Evolutionary conservation across 2,113 vertebrate species (phyloP).

Genomic region (Pardalotus punctatus): DNA sequence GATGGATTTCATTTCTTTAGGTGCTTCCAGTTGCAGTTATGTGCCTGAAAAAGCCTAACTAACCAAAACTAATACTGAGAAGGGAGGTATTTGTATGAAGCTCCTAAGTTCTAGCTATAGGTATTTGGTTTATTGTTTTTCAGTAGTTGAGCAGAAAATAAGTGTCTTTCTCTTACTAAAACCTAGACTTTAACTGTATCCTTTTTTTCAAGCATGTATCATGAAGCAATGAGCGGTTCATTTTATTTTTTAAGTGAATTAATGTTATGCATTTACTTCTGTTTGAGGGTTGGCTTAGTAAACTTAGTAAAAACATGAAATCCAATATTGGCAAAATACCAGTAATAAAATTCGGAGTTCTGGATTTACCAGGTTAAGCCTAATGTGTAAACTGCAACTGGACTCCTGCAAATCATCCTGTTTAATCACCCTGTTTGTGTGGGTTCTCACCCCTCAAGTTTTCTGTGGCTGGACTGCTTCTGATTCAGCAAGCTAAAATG

Average conservation of each 20-base stretch:
- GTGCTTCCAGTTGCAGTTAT: not conserved
- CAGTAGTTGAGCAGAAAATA: not conserved
- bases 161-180: not conserved
- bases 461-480: not conserved
- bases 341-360: not conserved
- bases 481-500: not conserved
- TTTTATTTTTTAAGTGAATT: not conserved
- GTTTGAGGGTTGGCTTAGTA: not conserved
- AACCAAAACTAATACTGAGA: not conserved
- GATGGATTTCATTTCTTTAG: not conserved
- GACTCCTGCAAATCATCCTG: not conserved
- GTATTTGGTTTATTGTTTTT: not conserved
- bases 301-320: not conserved
- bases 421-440: not conserved
- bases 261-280: not conserved
- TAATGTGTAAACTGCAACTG: not conserved
- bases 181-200: rapidly evolving
- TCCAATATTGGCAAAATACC: not conserved
- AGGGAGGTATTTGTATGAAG: not conserved
- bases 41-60: not conserved
- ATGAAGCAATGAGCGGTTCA: not conserved
- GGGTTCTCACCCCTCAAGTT: not conserved
- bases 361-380: not conserved
- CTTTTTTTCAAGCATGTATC: not conserved
- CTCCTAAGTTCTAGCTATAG: not conserved